phyloP scores from a whole-genome alignment of 2,888 invertebrate genomes.

The Tetanocera ferruginea region DNA sequence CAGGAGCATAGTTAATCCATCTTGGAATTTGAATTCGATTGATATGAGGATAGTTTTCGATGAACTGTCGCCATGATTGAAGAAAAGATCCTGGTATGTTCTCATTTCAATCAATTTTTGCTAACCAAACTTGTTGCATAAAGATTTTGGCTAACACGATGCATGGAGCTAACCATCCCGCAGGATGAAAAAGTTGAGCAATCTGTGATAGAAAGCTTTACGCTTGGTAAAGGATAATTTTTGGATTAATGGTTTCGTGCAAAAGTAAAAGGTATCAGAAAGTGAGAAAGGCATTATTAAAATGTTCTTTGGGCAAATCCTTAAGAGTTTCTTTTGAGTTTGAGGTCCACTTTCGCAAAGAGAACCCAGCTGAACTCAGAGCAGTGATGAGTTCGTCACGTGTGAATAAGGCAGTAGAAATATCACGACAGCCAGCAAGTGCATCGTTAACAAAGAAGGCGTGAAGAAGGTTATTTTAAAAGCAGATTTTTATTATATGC shows the following conservation, averaged over 20 bases:
- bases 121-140: constrained; percentile 19
- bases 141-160: constrained; percentile 9
- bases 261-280: constrained; percentile 31
- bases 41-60: neutral
- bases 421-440: constrained; percentile 38
- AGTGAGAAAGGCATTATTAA: constrained; percentile 31
- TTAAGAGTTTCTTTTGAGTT: constrained; percentile 6
- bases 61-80: neutral
- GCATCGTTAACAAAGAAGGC: constrained; percentile 43
- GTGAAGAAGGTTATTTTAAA: no score
- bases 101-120: constrained; percentile 11
- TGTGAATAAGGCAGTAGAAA: constrained; percentile 21
- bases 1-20: constrained; percentile 27
- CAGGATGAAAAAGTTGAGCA: constrained; percentile 5
- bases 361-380: constrained; percentile 23
- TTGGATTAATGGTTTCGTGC: neutral
- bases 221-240: constrained; percentile 35
- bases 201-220: constrained; percentile 14
- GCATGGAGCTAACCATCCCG: constrained; percentile 9
- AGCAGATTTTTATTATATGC: no score
- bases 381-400: constrained; percentile 33
- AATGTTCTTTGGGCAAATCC: neutral
- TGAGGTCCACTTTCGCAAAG: no score
- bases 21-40: constrained; percentile 28
- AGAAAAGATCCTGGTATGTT: neutral